These are phyloP conservation scores for Gastracanthus pulcherrimus DNA, from an alignment of 2,888 invertebrate species.

Conservation along the genomic window DNA sequence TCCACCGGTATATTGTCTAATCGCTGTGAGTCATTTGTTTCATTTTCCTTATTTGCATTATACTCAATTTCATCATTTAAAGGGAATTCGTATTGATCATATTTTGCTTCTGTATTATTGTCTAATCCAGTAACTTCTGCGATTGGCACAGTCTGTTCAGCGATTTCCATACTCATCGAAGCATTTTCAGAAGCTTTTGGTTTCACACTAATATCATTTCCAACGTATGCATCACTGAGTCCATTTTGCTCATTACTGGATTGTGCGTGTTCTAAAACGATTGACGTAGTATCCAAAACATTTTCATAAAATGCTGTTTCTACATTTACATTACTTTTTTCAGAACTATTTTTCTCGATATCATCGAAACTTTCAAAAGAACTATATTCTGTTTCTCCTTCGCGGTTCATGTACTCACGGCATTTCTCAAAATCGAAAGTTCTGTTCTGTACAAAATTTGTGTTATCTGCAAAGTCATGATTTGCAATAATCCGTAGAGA, in stretches of 20 bases:
- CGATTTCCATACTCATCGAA: not conserved
- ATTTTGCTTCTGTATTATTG: not conserved
- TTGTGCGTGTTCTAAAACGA: not conserved
- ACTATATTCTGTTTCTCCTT: not conserved
- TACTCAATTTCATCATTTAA: not conserved
- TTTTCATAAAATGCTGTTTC: not conserved
- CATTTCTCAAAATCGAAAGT: not conserved
- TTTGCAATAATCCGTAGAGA: too few species aligned
- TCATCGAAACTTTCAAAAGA: not conserved
- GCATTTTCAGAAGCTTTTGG: not conserved
- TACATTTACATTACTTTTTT: not conserved
- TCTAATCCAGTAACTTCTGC: not conserved
- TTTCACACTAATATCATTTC: not conserved
- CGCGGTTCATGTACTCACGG: not conserved
- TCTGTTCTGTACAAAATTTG: not conserved
- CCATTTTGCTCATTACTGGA: not conserved
- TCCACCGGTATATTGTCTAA: not conserved
- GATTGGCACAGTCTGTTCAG: not conserved
- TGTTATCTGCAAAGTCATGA: not conserved
- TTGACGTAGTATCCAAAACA: not conserved
- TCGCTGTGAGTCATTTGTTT: not conserved
- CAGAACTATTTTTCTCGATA: not conserved
- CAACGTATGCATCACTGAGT: too few species aligned
- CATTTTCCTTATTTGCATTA: not conserved
- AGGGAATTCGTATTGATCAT: not conserved